Evolutionary conservation across 2,797 vertebrate species (phyloP).

Genomic region (Gouania willdenowi): DNA sequence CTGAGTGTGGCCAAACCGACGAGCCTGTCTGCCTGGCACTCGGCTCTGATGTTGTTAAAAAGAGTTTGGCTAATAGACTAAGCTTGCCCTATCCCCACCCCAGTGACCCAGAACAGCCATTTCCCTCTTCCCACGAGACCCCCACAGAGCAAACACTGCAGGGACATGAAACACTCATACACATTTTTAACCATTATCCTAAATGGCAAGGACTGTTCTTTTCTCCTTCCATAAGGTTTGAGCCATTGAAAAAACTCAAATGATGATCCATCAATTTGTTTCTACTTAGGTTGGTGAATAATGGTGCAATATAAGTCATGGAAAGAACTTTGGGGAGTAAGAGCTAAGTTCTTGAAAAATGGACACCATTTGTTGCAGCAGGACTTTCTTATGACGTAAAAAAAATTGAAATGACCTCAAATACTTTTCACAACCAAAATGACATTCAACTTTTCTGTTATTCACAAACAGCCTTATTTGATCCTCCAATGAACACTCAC

Average conservation of each 20-base stretch:
- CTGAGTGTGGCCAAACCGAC: constrained; percentile 55
- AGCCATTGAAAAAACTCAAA: constrained; percentile 69
- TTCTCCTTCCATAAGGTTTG: constrained; percentile 64
- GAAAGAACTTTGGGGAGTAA: constrained; percentile 43
- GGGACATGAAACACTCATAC: constrained; percentile 74
- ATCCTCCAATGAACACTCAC: constrained; percentile 21
- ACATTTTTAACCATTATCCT: constrained; percentile 74
- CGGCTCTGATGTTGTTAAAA: constrained; percentile 57
- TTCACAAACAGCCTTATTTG: constrained; percentile 17
- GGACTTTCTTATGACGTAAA: constrained; percentile 26
- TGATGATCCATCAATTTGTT: constrained; percentile 68
- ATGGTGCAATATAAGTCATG: constrained; percentile 43
- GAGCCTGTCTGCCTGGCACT: constrained; percentile 32
- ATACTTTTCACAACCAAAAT: constrained; percentile 1
- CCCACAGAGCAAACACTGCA: constrained; percentile 70
- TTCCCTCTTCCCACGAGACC: constrained; percentile 60
- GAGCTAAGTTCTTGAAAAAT: constrained; percentile 52
- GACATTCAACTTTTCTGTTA: constrained; percentile 17
- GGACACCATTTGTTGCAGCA: constrained; percentile 44
- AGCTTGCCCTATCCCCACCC: constrained; percentile 62
- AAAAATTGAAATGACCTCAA: not conserved
- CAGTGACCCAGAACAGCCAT: constrained; percentile 76
- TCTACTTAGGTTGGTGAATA: constrained; percentile 65
- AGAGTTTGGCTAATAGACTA: constrained; percentile 75
- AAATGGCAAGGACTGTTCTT: constrained; percentile 71